phyloP scores from a whole-genome alignment of 2,888 invertebrate species.

The Sinopyrophorus schimmeli region DNA sequence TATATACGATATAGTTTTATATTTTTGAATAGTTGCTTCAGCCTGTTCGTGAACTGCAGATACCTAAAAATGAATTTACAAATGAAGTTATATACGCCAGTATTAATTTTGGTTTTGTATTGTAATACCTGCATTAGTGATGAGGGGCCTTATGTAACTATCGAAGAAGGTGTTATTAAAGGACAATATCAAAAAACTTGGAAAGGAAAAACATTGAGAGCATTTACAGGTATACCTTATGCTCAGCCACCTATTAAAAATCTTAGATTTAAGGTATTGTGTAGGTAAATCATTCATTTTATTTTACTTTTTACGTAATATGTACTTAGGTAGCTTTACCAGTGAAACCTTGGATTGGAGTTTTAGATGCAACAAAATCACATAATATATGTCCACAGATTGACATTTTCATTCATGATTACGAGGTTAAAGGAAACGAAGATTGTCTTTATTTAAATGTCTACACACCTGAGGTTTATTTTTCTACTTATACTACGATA shows the following conservation, averaged over 20 bases:
- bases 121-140: no score
- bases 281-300: no score
- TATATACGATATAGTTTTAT: no score
- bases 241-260: conserved; percentile 49
- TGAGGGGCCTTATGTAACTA: conserved; percentile 39
- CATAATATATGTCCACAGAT: conserved; percentile 76
- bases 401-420: conserved; percentile 50
- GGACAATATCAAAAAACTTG: conserved; percentile 51
- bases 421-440: conserved; percentile 67
- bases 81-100: no score
- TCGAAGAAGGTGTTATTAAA: conserved; percentile 51
- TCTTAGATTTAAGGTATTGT: conserved; percentile 51
- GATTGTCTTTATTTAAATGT: conserved; percentile 84
- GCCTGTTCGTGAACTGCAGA: no score
- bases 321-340: no score
- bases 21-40: no score
- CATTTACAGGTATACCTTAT: conserved; percentile 55
- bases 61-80: no score
- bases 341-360: conserved; percentile 64
- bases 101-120: no score
- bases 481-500: no score
- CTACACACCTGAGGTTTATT: conserved; percentile 59
- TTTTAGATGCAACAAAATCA: conserved; percentile 66
- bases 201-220: conserved; percentile 52
- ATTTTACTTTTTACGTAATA: no score